These are phyloP conservation scores for Acleris holmiana DNA, from an alignment of 2,888 invertebrate species.

Conservation along the genomic window DNA sequence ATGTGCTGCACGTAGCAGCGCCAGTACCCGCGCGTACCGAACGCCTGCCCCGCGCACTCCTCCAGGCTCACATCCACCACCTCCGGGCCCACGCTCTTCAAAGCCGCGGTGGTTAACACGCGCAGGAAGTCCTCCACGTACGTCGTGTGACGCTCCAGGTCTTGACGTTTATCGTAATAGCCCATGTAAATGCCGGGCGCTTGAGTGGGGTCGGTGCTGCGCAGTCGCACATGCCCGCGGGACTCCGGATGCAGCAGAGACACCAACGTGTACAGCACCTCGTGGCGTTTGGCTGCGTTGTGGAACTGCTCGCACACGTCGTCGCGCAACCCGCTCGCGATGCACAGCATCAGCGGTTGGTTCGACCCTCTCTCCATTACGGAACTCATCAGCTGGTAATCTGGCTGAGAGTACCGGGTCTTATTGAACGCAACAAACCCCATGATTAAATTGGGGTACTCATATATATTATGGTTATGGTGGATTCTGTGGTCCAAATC, in stretches of 20 bases:
- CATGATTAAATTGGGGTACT: constrained; percentile 4
- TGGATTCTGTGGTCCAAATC: background rate
- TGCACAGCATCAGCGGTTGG: background rate
- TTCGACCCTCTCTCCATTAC: constrained; percentile 1
- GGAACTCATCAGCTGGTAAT: constrained; percentile 6
- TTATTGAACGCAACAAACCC: constrained; percentile 6
- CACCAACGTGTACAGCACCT: constrained; percentile 4
- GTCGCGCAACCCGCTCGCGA: background rate
- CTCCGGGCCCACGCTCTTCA: background rate
- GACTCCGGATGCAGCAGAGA: constrained; percentile 20
- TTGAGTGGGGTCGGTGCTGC: constrained; percentile 11
- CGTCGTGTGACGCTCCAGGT: constrained; percentile 15
- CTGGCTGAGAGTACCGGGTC: background rate
- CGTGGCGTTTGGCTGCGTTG: background rate
- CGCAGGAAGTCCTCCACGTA: constrained; percentile 12
- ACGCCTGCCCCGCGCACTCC: constrained; percentile 60
- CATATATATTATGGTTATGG: background rate
- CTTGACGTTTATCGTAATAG: constrained; percentile 11
- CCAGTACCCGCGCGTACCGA: constrained; percentile 74
- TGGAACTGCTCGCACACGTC: constrained; percentile 12
- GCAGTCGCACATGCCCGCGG: constrained; percentile 19
- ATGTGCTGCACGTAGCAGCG: constrained; percentile 80
- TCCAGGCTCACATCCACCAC: constrained; percentile 63
- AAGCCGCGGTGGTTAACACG: background rate
- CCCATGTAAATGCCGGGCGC: constrained; percentile 18